Percentiles rank a stretch among this genome's conserved stretches.
These are phyloP conservation scores for Elysia chlorotica DNA, from an alignment of 1,140 invertebrate genomes.

Conservation along the genomic window DNA sequence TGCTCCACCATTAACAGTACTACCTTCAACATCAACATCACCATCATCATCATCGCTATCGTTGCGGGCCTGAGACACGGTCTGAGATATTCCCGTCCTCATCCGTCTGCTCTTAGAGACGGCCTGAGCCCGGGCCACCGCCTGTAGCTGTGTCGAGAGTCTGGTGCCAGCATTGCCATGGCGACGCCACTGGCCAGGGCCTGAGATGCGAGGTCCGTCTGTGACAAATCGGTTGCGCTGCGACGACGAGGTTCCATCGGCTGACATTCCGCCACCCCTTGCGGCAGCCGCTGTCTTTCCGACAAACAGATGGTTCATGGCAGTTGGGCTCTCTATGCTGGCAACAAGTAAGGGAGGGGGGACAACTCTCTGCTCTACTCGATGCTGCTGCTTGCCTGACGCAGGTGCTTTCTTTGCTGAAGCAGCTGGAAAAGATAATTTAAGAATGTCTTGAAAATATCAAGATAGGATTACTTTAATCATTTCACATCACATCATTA, in stretches of 20 bases:
- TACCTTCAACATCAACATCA: not conserved
- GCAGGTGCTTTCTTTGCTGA: constrained; percentile 34
- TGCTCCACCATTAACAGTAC: too few relatives aligned
- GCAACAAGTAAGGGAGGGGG: constrained; percentile 39
- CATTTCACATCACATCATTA: too few relatives aligned
- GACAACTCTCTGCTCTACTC: not conserved
- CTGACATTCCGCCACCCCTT: too few relatives aligned
- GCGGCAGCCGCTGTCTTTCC: constrained; percentile 28
- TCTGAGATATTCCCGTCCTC: not conserved
- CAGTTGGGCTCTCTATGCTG: constrained; percentile 44
- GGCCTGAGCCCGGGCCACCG: constrained; percentile 21
- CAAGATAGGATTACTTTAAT: too few relatives aligned
- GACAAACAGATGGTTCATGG: constrained; percentile 58
- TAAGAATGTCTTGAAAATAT: too few relatives aligned
- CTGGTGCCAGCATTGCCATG: not conserved
- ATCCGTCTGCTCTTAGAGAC: constrained; percentile 13
- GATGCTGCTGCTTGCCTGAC: not conserved
- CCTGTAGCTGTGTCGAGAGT: constrained; percentile 31
- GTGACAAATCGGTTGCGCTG: constrained; percentile 30
- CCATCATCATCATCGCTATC: not conserved
- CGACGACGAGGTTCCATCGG: too few relatives aligned
- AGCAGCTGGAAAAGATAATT: constrained; percentile 36
- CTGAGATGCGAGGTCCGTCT: constrained; percentile 26
- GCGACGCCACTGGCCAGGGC: not conserved
- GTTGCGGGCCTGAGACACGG: not conserved